Percentiles rank a stretch among this genome's conserved stretches.
These are phyloP conservation scores for Rhagologus leucostigma DNA, from an alignment of 2,113 vertebrate genomes.

Conservation along the genomic window DNA sequence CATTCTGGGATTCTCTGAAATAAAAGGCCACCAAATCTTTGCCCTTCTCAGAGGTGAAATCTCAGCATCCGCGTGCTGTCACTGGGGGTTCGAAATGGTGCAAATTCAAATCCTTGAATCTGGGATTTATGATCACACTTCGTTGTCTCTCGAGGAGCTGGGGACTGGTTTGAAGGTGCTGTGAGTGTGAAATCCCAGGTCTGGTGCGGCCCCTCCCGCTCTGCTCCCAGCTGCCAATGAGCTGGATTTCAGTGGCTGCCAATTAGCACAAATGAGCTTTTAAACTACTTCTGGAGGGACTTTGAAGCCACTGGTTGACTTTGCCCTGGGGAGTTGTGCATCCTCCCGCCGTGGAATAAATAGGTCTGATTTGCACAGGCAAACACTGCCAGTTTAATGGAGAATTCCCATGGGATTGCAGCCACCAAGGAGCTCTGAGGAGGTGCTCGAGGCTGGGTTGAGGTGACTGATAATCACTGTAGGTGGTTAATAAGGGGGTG, in stretches of 20 bases:
- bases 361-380: background rate
- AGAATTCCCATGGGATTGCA: background rate
- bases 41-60: background rate
- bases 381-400: background rate
- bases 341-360: background rate
- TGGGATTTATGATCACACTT: background rate
- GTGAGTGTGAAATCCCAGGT: background rate
- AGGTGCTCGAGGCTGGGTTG: background rate
- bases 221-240: background rate
- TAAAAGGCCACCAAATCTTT: background rate
- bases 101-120: background rate
- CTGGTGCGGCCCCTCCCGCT: background rate
- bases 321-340: background rate
- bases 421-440: background rate
- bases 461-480: background rate
- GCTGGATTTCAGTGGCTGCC: background rate
- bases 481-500: background rate
- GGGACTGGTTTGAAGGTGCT: background rate
- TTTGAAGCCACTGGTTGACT: background rate
- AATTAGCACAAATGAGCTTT: conserved; percentile 1
- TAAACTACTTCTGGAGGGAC: background rate
- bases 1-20: background rate
- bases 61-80: background rate
- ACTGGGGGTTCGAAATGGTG: background rate
- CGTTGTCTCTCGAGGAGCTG: background rate